Percentiles rank a stretch among this genome's conserved stretches.
Conservation (phyloP, 2,113 vertebrate species). For the Hippocampus comes region DNA sequence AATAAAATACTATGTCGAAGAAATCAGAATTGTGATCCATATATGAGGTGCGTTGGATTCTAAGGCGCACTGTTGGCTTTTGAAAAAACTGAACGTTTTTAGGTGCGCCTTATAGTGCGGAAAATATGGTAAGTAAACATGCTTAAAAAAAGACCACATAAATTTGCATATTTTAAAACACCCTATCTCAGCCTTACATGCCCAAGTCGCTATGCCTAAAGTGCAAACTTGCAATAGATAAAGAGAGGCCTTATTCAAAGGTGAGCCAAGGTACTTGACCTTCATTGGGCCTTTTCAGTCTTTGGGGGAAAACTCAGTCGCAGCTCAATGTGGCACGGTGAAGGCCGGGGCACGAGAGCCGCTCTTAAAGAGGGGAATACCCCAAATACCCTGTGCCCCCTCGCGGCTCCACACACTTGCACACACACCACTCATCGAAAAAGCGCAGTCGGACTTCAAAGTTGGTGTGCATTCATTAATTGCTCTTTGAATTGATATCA, state of each 20-base stretch:
- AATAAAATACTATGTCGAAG: too few relatives aligned
- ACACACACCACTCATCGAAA: conserved; percentile 25
- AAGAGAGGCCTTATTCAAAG: conserved; percentile 96
- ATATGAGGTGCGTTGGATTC: too few relatives aligned
- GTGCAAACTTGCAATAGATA: conserved; percentile 92
- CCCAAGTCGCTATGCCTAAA: conserved; percentile 79
- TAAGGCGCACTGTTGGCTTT: too few relatives aligned
- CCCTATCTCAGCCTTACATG: conserved; percentile 29
- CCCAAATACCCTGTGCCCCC: conserved; percentile 65
- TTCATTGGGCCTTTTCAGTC: conserved; percentile 82
- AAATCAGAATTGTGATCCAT: too few relatives aligned
- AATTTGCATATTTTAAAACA: conserved; percentile 54
- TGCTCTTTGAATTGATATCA: conserved; percentile 99
- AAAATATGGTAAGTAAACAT: conserved; percentile 1
- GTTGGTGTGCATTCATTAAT: conserved; percentile 99
- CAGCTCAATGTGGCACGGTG: conserved; percentile 87
- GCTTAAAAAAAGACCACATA: conserved; percentile 29
- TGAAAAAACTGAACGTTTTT: too few relatives aligned
- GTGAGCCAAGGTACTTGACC: conserved; percentile 98
- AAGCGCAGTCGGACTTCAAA: conserved; percentile 89
- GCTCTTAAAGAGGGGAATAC: conserved; percentile 78
- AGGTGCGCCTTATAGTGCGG: too few relatives aligned
- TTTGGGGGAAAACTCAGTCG: conserved; percentile 79
- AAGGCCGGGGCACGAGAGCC: conserved; percentile 76
- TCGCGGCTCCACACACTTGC: conserved; percentile 5